Evolutionary conservation across 2,113 vertebrate genomes (phyloP).

Genomic region (Pteropus alecto): DNA sequence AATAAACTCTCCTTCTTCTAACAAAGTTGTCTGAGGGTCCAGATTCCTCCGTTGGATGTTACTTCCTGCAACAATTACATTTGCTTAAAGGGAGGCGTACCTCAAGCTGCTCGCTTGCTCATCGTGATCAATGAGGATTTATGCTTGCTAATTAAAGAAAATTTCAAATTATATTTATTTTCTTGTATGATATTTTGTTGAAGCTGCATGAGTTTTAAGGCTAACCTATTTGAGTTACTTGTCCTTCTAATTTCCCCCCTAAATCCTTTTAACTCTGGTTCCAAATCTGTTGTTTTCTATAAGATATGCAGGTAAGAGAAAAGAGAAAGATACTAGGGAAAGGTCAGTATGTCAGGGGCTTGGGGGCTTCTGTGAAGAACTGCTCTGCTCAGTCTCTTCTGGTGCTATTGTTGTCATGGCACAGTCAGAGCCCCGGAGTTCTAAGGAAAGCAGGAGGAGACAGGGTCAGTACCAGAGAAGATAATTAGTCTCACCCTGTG

Average conservation of each 20-base stretch:
- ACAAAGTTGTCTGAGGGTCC: too few species aligned
- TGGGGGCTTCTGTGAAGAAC: not conserved
- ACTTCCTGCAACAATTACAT: not conserved
- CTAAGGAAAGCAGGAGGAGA: not conserved
- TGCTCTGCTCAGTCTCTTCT: not conserved
- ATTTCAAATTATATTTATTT: slow-evolving; percentile 45
- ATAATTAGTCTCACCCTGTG: slow-evolving; percentile 28
- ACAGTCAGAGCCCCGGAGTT: not conserved
- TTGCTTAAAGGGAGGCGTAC: not conserved
- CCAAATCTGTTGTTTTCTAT: not conserved
- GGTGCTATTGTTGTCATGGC: not conserved
- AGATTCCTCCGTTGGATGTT: too few species aligned
- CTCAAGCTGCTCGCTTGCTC: not conserved
- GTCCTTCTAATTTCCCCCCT: slow-evolving; percentile 32
- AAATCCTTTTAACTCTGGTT: not conserved
- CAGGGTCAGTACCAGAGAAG: not conserved
- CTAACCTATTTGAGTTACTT: not conserved
- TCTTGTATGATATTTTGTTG: not conserved
- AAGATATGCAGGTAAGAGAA: not conserved
- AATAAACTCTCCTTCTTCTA: too few species aligned
- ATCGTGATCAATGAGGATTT: slow-evolving; percentile 12
- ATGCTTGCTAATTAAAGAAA: slow-evolving; percentile 1
- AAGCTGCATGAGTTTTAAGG: not conserved
- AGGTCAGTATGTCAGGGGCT: not conserved
- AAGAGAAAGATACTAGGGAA: not conserved